A percentile compares a stretch with the other conserved stretches of the same genome.
phyloP scores from a whole-genome alignment of 2,888 invertebrate species.

The Leucophenga montana region DNA sequence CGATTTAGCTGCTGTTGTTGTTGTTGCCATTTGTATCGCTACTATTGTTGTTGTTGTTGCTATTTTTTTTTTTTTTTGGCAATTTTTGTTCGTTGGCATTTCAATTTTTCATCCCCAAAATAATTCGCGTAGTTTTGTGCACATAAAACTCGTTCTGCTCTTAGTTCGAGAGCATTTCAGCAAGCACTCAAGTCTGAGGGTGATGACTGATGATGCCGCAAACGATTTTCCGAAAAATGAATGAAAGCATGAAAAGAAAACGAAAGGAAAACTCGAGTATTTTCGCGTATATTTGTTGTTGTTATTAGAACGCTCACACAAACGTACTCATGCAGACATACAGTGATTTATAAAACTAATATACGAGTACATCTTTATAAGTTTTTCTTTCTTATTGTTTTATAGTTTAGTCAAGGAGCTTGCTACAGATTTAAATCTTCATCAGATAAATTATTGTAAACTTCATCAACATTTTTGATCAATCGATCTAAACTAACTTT shows the following conservation, averaged over 20 bases:
- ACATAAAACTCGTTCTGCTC: not conserved
- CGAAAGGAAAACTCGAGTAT: constrained; percentile 17
- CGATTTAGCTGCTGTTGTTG: constrained; percentile 45
- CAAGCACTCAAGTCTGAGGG: constrained; percentile 44
- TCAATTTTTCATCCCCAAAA: constrained; percentile 35
- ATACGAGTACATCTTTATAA: constrained; percentile 15
- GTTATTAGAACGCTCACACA: no score
- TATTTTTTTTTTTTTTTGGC: not conserved
- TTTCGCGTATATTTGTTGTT: not conserved
- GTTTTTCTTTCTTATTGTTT: constrained; percentile 35
- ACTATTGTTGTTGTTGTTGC: constrained; percentile 25
- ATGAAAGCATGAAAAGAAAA: constrained; percentile 1
- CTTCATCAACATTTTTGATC: no score
- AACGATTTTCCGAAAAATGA: constrained; percentile 16
- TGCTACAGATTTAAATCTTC: no score
- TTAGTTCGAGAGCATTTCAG: not conserved
- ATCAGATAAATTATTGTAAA: no score
- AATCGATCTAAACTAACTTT: no score
- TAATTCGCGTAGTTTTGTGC: constrained; percentile 19
- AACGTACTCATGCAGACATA: no score
- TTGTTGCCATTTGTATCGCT: not conserved
- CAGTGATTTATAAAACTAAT: not conserved
- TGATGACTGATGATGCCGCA: constrained; percentile 68
- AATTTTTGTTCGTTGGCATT: constrained; percentile 6
- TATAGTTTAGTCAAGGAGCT: no score